Base-by-base conservation (phyloP, 2,113 vertebrate genomes). In the Oreotrochilus melanogaster region DNA sequence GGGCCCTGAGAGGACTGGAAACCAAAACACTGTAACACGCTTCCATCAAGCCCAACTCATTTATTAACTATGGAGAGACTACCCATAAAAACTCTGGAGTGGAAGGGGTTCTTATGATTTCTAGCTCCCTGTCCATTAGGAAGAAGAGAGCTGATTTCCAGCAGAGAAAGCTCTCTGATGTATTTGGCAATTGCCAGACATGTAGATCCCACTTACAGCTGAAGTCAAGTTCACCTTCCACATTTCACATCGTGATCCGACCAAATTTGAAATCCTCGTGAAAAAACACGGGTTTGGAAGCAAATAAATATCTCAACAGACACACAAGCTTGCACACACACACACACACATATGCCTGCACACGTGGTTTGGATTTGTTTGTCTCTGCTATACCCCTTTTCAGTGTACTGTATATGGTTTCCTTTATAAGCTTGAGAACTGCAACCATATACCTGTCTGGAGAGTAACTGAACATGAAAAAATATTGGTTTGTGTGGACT, bases 401-500 rank as follows among this genome's bases (percentile, higher is more conserved):
- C 92, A 30, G 64, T 30, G 50, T 67, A 35, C 78, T 27, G 43
- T 37, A 28, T 35, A 27, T 17, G 23, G 78, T 22, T 81, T 93
- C 66, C 92, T 96, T 87, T 80, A 78, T 73, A 96, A 93, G 86
- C 73, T 78, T 60, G 61, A 87, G 78, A 89, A 93, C 92, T 88
- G 83, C 93, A 95, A 93, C 88, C 79, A 95, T 95, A 96, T 96
- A 96, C 88, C 95, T 96, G 97, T 93, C 94, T 96, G 71, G 56
- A 97, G 48, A 94, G 88, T 92, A 96, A 96, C 86, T 66, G 94
- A 97, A 97, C 96, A 94, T 89, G 95, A 96, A 96, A 96, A 96
- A 97, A 97, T 97, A 96, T 93, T 92, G 86, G 80, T 79, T 95
- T 91, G 90, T 95, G 93, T 57, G 80, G 86, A 94, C 90, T 79